phyloP scores from a whole-genome alignment of 2,888 invertebrate genomes.

The Drosophila suboccidentalis region DNA sequence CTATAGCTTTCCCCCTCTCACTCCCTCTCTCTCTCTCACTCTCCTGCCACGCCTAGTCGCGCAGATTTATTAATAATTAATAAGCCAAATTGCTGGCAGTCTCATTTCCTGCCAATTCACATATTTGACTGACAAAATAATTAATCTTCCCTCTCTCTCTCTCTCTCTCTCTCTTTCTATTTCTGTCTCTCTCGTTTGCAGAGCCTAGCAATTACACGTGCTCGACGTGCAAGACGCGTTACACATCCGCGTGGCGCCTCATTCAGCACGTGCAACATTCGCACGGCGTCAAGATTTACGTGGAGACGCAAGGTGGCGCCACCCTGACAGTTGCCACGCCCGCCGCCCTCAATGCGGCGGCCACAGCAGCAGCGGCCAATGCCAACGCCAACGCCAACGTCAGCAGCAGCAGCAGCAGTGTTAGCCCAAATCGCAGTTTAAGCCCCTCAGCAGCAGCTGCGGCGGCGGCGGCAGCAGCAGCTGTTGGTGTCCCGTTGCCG shows the following conservation, averaged over 20 bases:
- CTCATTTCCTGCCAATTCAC: constrained; percentile 59
- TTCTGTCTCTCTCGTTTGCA: constrained; percentile 85
- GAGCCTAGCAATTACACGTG: constrained; percentile 98
- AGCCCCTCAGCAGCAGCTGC: constrained; percentile 53
- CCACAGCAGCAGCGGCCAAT: constrained; percentile 56
- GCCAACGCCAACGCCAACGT: constrained; percentile 33
- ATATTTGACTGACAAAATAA: constrained; percentile 57
- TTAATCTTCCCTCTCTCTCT: constrained; percentile 30
- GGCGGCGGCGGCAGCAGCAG: constrained; percentile 58
- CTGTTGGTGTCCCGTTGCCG: constrained; percentile 49
- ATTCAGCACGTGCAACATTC: constrained; percentile 97
- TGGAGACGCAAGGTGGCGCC: constrained; percentile 86
- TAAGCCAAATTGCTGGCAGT: constrained; percentile 57
- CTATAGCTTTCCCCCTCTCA: constrained; percentile 8
- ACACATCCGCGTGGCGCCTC: constrained; percentile 97
- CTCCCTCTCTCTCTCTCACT: background rate
- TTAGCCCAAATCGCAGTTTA: constrained; percentile 47
- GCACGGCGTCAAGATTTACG: constrained; percentile 97
- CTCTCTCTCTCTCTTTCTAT: background rate
- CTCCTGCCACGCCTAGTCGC: background rate
- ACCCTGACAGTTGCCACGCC: constrained; percentile 80
- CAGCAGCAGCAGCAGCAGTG: constrained; percentile 34
- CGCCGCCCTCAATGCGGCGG: constrained; percentile 63
- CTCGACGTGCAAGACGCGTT: constrained; percentile 95
- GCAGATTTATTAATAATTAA: constrained; percentile 55